A percentile compares a stretch with the other conserved stretches of the same genome.
These are phyloP conservation scores for Callocephalon fimbriatum DNA, from an alignment of 2,113 vertebrate species.

Conservation along the genomic window DNA sequence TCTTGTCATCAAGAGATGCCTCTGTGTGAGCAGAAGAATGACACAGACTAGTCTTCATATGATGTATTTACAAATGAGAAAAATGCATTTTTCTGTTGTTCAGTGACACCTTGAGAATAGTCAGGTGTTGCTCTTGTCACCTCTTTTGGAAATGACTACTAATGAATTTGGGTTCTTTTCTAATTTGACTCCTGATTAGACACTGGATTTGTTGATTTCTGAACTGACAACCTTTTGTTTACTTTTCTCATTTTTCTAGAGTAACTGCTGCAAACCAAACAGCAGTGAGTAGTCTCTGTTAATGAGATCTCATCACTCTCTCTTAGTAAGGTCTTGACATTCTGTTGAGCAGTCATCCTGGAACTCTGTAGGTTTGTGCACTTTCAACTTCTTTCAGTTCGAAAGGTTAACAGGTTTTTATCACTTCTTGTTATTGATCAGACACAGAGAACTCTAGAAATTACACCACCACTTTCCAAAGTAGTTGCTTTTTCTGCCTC, in stretches of 20 bases:
- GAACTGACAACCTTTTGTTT: not conserved
- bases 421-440: not conserved
- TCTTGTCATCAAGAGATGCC: not conserved
- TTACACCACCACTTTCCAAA: not conserved
- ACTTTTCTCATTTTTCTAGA: not conserved
- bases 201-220: not conserved
- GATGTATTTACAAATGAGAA: not conserved
- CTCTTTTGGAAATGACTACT: not conserved
- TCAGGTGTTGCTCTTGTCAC: not conserved
- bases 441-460: not conserved
- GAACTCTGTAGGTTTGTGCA: not conserved
- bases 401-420: not conserved
- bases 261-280: not conserved
- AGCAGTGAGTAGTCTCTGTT: not conserved
- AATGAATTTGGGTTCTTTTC: not conserved
- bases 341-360: not conserved
- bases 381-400: not conserved
- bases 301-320: not conserved
- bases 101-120: not conserved
- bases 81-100: not conserved
- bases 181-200: not conserved
- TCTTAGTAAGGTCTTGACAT: not conserved
- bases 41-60: not conserved
- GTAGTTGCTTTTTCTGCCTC: not conserved
- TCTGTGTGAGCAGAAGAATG: not conserved